Base-by-base conservation (phyloP, 1,140 invertebrate species). In the Drosophila pseudoobscura region DNA sequence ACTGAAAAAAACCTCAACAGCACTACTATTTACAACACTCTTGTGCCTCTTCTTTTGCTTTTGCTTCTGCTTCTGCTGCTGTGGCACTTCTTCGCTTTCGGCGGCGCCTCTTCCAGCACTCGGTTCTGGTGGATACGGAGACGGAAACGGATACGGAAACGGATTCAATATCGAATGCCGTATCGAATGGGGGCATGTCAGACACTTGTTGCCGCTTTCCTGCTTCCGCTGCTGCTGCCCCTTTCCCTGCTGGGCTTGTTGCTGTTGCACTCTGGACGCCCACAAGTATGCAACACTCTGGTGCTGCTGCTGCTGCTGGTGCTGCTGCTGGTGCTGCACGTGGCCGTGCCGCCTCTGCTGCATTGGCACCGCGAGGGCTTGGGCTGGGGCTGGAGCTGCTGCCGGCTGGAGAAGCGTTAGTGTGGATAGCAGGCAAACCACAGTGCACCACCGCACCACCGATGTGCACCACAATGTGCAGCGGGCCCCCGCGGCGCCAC, bases 401-500 rank as follows among this genome's bases (percentile, higher is more conserved):
- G 54, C 54, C 22, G 65, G 45, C 60, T 31, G 65, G 45, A 69
- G 52, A 52, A 69, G 51, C 63, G 50, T 68, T 51, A 61, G 35
- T 45, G 60, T 15, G 41, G 43, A 62, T 1, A 62, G 24, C 24
- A 69, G 65, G 54, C 54, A 45, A 85, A 71, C 44, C 82, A 63
- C 54, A 80, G 65, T 75, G 75, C 77, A 68, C 70, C 75, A 53
- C 50, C 66, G 69, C 77, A 75, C 77, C 31, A 84, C 46, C 70
- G 74, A 77, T 75, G 79, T 71, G 74, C 69, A 61, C 60, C 68
- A 58, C 74, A 72, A 66, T 75, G 87, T 82, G 75, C 80, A 89
- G 79, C 84, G 76, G 89, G 90, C 89, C 89, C 89, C 89, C 89
- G 89, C 89, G 90, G 89, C 89, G 90, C 89, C 90, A 78, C 80